Evolutionary conservation across 2,888 invertebrate species (phyloP), one percentile per base, ranked within the genome.

Genomic region (Drymonia ruficornis): DNA sequence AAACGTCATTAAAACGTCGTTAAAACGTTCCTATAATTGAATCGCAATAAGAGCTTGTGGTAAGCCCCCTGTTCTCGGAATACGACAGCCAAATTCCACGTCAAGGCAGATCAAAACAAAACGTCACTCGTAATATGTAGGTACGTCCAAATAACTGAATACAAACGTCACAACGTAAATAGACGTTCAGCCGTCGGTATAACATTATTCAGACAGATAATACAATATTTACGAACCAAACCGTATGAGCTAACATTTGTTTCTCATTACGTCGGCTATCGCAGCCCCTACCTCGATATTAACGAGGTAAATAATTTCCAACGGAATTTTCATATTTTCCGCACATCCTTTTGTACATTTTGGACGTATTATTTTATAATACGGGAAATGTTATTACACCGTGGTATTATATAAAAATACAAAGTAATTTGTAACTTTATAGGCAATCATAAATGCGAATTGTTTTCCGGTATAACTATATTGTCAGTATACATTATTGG

Each of bases 241-340:
- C 66, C 70, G 72, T 70, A 70, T 56, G 69, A 76, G 72, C 74
- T 55, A 83, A 84, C 75, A 80, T 84, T 83, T 84, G 76, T 74
- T 80, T 83, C 81, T 83, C 83, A 83, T 84, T 80, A 80, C 55
- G 55, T 55, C 46, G 54, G 56, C 56, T 65, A 61, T 55, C 47
- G 52, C 57, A 60, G 56, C 23, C 44, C 59, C 60, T 62, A 54
- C 54, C 52, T 48, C 68, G 53, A 67, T 68, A 62, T 59, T 68
- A 54, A 64, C 61, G 49, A 61, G 55, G 61, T 59, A 64, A 63
- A 72, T 63, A 72, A 18, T 70, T 55, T 54, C 56, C 34, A 52
- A 43, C 52, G 16, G 46, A 62, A 60, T 53, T 52, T 48, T 34
- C 55, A 44, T 49, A 31, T 53, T 52, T 50, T 47, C 15, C 12